Base-by-base conservation (phyloP, 92 coral and sea anemone genomes). In the Isaurus tuberculatus region DNA sequence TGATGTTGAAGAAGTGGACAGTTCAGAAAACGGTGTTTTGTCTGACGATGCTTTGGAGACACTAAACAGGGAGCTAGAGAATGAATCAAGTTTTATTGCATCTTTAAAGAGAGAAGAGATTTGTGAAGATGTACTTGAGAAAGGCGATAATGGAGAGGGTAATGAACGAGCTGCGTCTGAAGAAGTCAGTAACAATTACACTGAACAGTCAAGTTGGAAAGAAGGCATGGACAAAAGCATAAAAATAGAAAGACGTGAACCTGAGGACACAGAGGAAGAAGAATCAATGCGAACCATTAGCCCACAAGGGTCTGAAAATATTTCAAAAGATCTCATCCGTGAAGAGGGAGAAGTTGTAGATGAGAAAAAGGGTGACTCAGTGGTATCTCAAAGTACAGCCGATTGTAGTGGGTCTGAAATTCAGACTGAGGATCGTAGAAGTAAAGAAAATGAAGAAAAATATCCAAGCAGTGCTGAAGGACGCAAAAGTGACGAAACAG, bases 11-110 rank as follows among this genome's bases (percentile, higher is more conserved):
- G n/a, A 27, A n/a, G 80, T 48, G 17, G 64, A 74, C 32, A 65
- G 31, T 29, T 31, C 44, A 7, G 80, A 74, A 25, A 57, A 72
- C 17, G 27, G 17, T 74, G 66, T 51, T 5, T 55, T 74, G 80
- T 74, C 80, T 48, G 80, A 74, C 11, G 80, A 74, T 25, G 80
- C 80, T 0, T 63, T 74, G 30, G 80, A 74, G 31, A 74, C 25
- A 17, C 80, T 74, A 0, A 74, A 74, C 15, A 74, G 66, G 27
- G 80, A 49, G 80, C 65, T 74, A 0, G 65, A 74, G 19, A 37
- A 2, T 16, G 43, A 51, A 2, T 22, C 20, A 2, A 51, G 3
- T 74, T 32, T 20, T 5, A 33, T 17, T 19, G 17, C 14, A 4
- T 22, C 17, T 43, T 28, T 19, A 6, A 26, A 13, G 17, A 16